phyloP scores from a whole-genome alignment of 2,113 vertebrate species.

The Lagenorhynchus albirostris region DNA sequence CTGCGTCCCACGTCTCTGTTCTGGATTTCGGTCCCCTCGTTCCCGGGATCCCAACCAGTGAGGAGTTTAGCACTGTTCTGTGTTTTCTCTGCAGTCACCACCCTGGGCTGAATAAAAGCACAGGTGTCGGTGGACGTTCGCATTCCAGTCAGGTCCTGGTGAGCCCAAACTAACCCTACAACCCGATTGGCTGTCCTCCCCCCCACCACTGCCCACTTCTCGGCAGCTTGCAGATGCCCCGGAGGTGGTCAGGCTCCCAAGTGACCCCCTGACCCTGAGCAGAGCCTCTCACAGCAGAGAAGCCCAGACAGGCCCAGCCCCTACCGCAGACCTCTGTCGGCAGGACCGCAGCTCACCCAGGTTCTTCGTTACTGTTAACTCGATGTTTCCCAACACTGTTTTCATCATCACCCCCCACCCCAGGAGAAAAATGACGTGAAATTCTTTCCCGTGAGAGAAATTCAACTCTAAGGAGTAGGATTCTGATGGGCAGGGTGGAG shows the following conservation, averaged over 20 bases:
- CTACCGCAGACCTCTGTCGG: background rate
- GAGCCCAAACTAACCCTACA: background rate
- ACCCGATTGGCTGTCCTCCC: background rate
- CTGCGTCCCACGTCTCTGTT: background rate
- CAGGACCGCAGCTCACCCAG: rapidly evolving
- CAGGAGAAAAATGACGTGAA: background rate
- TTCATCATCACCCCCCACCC: background rate
- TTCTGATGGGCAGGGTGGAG: background rate
- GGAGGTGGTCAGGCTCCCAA: background rate
- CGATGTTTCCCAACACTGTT: background rate
- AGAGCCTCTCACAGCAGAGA: background rate
- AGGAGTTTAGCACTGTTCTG: background rate
- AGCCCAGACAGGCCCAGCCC: rapidly evolving
- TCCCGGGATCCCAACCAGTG: background rate
- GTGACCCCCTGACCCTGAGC: background rate
- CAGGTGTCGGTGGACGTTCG: rapidly evolving
- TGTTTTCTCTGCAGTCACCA: background rate
- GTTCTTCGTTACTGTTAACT: background rate
- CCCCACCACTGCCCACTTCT: rapidly evolving
- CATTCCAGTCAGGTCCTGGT: background rate
- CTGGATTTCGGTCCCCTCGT: background rate
- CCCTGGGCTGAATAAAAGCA: background rate
- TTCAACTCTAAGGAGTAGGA: background rate
- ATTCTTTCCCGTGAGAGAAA: background rate
- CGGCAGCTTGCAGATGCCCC: background rate